These are phyloP conservation scores for Glaucomys volans DNA, from an alignment of 2,113 vertebrate genomes.

Conservation along the genomic window DNA sequence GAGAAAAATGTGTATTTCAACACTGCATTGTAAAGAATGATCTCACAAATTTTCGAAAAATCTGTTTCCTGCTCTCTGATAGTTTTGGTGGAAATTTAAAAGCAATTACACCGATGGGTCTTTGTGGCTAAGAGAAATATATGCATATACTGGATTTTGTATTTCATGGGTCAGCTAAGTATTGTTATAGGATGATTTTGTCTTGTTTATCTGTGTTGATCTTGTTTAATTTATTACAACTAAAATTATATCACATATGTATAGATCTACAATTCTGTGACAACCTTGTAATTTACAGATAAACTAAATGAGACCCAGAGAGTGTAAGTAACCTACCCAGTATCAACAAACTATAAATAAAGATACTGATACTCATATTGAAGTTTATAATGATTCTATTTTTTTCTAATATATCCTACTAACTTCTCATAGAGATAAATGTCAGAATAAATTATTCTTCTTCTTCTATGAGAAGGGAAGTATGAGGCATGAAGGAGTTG, in stretches of 20 bases:
- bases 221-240: constrained; percentile 56
- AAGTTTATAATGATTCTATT: neutral
- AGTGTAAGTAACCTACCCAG: neutral
- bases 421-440: constrained; percentile 21
- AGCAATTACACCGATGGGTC: neutral
- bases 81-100: constrained; percentile 56
- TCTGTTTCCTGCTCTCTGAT: neutral
- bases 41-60: constrained; percentile 50
- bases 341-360: constrained; percentile 28
- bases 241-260: neutral
- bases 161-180: neutral
- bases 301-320: neutral
- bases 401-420: neutral
- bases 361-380: constrained; percentile 49
- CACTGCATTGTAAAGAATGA: neutral
- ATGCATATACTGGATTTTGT: neutral
- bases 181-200: constrained; percentile 41
- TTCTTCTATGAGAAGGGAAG: neutral
- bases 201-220: neutral
- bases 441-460: constrained; percentile 29
- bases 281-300: neutral
- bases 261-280: neutral
- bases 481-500: neutral
- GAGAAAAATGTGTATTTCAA: constrained; percentile 13
- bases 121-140: constrained; percentile 3